Conservation (phyloP, 2,113 vertebrate species). For the Murina feae region DNA sequence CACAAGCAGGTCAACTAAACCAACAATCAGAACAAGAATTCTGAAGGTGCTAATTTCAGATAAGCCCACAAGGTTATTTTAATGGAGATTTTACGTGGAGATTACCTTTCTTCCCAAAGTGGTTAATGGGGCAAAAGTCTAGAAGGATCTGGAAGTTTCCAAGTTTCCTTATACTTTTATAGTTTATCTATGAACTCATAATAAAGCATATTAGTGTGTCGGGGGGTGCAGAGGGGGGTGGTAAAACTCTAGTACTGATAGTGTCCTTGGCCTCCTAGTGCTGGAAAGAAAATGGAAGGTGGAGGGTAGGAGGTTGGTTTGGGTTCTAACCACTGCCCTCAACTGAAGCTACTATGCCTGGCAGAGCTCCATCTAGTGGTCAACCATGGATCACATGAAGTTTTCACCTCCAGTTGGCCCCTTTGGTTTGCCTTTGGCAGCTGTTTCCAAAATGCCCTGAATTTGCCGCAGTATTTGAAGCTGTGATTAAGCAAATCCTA, state of each 20-base stretch:
- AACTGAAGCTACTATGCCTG: neutral
- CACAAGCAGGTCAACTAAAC: conserved; percentile 32
- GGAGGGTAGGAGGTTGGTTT: neutral
- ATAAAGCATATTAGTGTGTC: neutral
- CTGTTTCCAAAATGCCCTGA: neutral
- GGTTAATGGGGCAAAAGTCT: conserved; percentile 37
- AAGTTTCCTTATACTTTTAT: conserved; percentile 16
- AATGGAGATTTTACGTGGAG: conserved; percentile 31
- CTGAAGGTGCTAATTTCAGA: conserved; percentile 58
- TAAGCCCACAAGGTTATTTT: conserved; percentile 57
- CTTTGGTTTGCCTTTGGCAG: neutral
- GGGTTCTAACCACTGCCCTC: neutral
- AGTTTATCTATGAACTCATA: conserved; percentile 32
- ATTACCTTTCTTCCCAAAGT: neutral
- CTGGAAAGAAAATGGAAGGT: neutral
- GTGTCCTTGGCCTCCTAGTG: neutral
- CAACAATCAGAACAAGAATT: conserved; percentile 1
- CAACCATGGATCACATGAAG: neutral
- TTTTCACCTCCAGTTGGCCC: neutral
- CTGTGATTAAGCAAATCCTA: neutral
- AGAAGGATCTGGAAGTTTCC: neutral
- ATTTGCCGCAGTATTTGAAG: neutral
- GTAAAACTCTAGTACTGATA: neutral
- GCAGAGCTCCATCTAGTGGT: neutral
- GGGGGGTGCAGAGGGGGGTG: rapidly evolving